Evolutionary conservation across 2,797 vertebrate species (phyloP).

Genomic region (Notolabrus celidotus): DNA sequence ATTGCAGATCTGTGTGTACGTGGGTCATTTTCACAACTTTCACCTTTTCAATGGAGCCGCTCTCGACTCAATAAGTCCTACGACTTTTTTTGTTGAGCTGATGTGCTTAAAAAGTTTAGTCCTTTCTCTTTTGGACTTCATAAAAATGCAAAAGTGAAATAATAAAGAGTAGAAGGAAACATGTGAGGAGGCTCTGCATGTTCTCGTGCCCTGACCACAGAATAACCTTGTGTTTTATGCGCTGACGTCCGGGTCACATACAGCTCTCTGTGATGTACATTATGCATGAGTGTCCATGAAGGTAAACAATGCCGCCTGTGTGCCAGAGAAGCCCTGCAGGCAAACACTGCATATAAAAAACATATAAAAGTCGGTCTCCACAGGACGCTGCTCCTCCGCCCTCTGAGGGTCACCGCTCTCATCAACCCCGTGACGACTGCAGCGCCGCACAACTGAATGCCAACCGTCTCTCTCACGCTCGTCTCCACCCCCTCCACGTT

Average conservation of each 20-base stretch:
- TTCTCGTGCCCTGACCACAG: conserved; percentile 20
- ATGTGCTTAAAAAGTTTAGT: too few relatives aligned
- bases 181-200: background rate
- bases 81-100: too few relatives aligned
- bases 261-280: conserved; percentile 18
- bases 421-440: conserved; percentile 66
- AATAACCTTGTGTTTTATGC: conserved; percentile 24
- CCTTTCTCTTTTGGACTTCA: too few relatives aligned
- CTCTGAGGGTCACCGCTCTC: conserved; percentile 67
- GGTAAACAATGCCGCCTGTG: conserved; percentile 44
- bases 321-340: conserved; percentile 3
- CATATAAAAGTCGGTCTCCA: conserved; percentile 56
- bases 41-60: too few relatives aligned
- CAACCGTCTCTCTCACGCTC: conserved; percentile 62
- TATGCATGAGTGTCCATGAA: conserved; percentile 44
- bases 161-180: too few relatives aligned
- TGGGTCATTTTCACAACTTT: too few relatives aligned
- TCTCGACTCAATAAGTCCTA: too few relatives aligned
- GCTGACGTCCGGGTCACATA: conserved; percentile 5
- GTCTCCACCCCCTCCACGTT: conserved; percentile 52
- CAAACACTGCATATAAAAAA: conserved; percentile 42
- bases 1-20: too few relatives aligned
- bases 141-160: too few relatives aligned
- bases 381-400: conserved; percentile 45
- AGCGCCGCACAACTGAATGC: conserved; percentile 60